A percentile compares a stretch with the other conserved stretches of the same genome.
phyloP scores from a whole-genome alignment of 2,797 vertebrate species.

The Anolis apletophallus region DNA sequence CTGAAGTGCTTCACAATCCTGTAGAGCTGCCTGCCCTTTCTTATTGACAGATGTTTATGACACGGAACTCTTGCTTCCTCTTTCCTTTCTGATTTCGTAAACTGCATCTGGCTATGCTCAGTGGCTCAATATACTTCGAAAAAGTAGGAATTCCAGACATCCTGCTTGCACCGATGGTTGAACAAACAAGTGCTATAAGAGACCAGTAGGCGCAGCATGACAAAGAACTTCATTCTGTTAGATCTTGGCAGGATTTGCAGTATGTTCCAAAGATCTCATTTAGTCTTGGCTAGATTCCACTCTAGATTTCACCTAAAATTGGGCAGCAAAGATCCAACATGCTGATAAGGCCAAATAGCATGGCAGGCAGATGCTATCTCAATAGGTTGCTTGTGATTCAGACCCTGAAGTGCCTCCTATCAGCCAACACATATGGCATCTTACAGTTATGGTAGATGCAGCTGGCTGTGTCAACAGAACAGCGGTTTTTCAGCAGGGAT shows the following conservation, averaged over 20 bases:
- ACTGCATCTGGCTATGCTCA: neutral
- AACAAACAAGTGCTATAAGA: neutral
- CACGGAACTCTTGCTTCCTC: neutral
- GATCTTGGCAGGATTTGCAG: neutral
- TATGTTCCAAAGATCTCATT: neutral
- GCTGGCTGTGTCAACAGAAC: constrained; percentile 1
- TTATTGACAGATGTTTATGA: constrained; percentile 42
- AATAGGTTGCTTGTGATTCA: neutral
- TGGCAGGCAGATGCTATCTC: neutral
- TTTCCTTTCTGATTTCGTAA: neutral
- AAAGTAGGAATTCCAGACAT: neutral
- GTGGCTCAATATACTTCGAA: neutral
- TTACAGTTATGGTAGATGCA: neutral
- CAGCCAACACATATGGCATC: neutral
- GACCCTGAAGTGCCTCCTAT: neutral
- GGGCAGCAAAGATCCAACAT: neutral
- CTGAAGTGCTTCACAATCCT: constrained; percentile 38
- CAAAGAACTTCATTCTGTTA: neutral
- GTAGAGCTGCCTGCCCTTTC: constrained; percentile 43
- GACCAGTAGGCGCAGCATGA: neutral
- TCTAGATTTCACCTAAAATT: neutral
- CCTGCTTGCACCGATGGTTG: neutral
- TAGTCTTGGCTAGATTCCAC: neutral
- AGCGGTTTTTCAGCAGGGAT: neutral
- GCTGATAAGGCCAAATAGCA: neutral